Base-by-base conservation (phyloP, 92 coral and sea anemone genomes). In the Heliopora coerulea region DNA sequence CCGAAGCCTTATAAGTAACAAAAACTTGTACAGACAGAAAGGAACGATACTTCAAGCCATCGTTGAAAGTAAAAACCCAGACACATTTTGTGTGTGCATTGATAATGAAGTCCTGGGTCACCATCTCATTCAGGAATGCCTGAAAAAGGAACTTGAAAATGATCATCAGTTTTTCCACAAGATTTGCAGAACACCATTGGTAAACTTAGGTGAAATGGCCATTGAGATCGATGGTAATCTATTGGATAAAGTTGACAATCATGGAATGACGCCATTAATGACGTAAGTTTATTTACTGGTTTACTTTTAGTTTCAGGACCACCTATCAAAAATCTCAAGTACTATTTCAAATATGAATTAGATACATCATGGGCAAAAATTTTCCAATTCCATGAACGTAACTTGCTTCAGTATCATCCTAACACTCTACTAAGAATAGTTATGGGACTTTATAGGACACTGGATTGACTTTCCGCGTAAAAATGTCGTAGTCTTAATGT, bases 41-140 rank as follows among this genome's bases (percentile, higher is more conserved):
- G 48, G 56, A 18, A 65, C 72, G 9, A 65, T 65, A 40, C 72
- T 65, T 24, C 74, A 49, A 24, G 74, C 74, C 21, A 44, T 67
- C 29, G 23, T 67, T 19, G 40, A 67, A 48, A 67, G 74, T 20
- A 46, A 48, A 46, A 24, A 48, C 21, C 74, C 74, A 2, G 7
- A 27, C 29, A 48, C 39, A 9, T 33, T 67, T 17, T 14, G 19
- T 15, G 56, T 27, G 24, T 67, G 74, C n/a, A 8, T 67, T 34
- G 42, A 48, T 0, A n/a, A 37, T 25, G 24, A 27, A 0, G 20
- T 13, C 13, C 37, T 33, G 17, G 13, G 30, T 13, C 35, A 44
- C 0, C 21, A 46, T 41, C n/a, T n/a, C n/a, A 67, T 67, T 56
- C 3, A 44, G 3, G 3, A 67, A 28, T 67, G 74, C 37, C 49